Conservation (phyloP, 2,797 vertebrate genomes). For the Periparus ater region DNA sequence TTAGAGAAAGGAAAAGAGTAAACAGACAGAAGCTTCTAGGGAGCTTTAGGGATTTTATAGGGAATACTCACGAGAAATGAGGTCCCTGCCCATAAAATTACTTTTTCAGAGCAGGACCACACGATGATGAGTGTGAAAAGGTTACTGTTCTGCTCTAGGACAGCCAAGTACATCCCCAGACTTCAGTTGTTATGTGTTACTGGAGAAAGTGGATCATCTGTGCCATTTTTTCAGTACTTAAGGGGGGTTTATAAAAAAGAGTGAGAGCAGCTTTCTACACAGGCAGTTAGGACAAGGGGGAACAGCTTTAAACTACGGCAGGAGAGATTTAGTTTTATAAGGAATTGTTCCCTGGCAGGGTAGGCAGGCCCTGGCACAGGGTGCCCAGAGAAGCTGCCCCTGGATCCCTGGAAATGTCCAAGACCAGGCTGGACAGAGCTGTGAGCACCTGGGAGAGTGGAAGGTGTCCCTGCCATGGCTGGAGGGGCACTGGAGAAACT, state of each 20-base stretch:
- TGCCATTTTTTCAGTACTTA: not conserved
- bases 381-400: not conserved
- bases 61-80: not conserved
- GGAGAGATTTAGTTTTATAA: not conserved
- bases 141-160: not conserved
- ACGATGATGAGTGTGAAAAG: not conserved
- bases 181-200: rapidly evolving
- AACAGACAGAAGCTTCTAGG: not conserved
- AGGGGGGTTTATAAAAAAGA: not conserved
- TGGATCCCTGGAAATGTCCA: not conserved
- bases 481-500: rapidly evolving
- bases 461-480: not conserved
- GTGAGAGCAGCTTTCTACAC: not conserved
- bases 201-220: not conserved
- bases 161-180: not conserved
- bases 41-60: not conserved
- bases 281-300: not conserved
- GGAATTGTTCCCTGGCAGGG: not conserved
- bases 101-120: not conserved
- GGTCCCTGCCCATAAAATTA: not conserved
- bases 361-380: not conserved
- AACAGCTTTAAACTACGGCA: not conserved
- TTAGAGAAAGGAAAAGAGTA: not conserved
- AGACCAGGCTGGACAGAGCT: not conserved
- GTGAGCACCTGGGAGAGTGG: not conserved